Conservation (phyloP, 2,113 vertebrate genomes). For the Garra rufa region DNA sequence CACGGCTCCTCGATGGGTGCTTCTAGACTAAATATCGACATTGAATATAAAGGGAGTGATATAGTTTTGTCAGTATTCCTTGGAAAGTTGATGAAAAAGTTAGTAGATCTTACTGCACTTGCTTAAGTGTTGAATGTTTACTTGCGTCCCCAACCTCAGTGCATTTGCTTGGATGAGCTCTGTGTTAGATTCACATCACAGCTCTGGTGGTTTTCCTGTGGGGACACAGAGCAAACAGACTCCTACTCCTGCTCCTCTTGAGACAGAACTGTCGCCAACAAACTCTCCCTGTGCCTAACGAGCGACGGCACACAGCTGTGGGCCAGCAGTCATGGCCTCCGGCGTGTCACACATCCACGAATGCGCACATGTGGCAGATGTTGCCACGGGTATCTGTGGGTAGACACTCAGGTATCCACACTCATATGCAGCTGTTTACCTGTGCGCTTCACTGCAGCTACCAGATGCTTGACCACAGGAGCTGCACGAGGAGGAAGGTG, state of each 20-base stretch:
- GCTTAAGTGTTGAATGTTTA: not conserved
- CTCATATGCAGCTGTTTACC: constrained; percentile 64
- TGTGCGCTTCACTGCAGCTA: constrained; percentile 49
- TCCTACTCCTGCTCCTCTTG: constrained; percentile 41
- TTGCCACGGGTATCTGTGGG: constrained; percentile 51
- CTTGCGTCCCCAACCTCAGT: not conserved
- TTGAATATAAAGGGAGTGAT: no score
- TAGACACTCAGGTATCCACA: constrained; percentile 27
- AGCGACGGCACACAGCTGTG: constrained; percentile 63
- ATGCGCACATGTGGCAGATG: constrained; percentile 59
- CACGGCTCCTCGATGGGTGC: no score
- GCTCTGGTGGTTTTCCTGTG: constrained; percentile 18
- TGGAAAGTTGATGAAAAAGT: no score
- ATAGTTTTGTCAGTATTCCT: no score
- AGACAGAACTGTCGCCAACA: constrained; percentile 45
- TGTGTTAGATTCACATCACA: constrained; percentile 6
- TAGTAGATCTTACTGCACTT: not conserved
- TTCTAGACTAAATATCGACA: no score
- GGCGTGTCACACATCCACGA: constrained; percentile 56
- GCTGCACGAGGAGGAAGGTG: constrained; percentile 1
- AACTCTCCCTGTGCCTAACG: constrained; percentile 47
- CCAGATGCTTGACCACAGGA: constrained; percentile 67
- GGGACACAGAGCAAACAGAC: constrained; percentile 27
- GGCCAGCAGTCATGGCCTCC: constrained; percentile 61
- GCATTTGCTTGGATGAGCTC: constrained; percentile 13